These are phyloP conservation scores for Pseudocheirus occidentalis DNA, from an alignment of 2,797 vertebrate species.

Conservation along the genomic window DNA sequence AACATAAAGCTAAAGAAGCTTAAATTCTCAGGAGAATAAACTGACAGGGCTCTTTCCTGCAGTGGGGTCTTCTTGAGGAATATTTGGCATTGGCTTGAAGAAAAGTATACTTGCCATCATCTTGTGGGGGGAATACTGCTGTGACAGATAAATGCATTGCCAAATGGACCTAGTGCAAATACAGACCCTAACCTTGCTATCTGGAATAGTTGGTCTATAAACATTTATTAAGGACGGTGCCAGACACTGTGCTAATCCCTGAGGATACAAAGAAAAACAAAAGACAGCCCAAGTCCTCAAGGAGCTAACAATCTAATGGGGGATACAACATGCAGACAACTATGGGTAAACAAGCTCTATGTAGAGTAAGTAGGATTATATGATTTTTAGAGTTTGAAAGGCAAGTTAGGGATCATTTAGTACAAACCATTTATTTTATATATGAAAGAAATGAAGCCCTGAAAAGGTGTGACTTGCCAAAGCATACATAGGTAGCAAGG, in stretches of 20 bases:
- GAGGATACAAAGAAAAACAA: background rate
- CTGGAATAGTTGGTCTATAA: background rate
- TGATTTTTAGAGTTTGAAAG: background rate
- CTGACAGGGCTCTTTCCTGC: background rate
- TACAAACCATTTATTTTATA: background rate
- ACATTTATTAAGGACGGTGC: background rate
- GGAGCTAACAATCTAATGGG: background rate
- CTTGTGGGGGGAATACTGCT: background rate
- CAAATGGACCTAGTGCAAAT: slow-evolving; percentile 12
- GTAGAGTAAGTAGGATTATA: background rate
- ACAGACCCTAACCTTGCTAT: background rate
- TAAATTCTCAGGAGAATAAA: background rate
- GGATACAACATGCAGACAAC: background rate
- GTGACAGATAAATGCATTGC: background rate
- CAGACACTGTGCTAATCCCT: background rate
- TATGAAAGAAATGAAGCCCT: background rate
- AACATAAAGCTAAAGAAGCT: background rate
- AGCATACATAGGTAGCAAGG: background rate
- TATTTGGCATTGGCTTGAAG: background rate
- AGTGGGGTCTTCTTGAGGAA: background rate
- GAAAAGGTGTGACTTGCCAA: background rate
- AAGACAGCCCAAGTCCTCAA: background rate
- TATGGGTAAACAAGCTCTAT: background rate
- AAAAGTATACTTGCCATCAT: background rate
- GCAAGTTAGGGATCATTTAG: background rate